phyloP scores from a whole-genome alignment of 1,140 invertebrate genomes.

The Ridgeia piscesae region DNA sequence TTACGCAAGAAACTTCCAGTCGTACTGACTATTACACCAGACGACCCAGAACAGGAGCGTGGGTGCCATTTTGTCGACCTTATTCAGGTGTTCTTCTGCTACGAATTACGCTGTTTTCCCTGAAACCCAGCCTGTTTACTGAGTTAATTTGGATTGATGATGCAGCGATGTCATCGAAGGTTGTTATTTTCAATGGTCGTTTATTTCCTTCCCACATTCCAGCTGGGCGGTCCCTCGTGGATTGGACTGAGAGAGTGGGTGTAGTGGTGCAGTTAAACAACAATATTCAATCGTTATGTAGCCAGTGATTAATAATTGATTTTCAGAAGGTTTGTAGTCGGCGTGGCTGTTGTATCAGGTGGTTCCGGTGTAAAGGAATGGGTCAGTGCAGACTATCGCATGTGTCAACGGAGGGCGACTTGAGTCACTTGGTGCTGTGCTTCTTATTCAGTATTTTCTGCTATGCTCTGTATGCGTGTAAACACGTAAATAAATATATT shows the following conservation, averaged over 20 bases:
- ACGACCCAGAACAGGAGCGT: not conserved
- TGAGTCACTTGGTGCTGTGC: not conserved
- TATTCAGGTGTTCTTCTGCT: not conserved
- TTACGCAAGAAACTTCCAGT: not conserved
- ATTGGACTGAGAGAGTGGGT: not conserved
- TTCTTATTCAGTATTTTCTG: not conserved
- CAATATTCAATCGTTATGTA: not conserved
- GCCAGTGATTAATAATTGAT: slow-evolving; percentile 6
- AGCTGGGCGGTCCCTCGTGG: not conserved
- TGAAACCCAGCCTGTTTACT: not conserved
- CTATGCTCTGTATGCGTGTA: not conserved
- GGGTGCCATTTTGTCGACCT: not conserved
- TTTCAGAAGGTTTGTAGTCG: not conserved
- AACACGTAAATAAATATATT: not conserved
- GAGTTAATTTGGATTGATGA: not conserved
- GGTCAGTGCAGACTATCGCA: not conserved
- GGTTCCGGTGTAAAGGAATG: not conserved
- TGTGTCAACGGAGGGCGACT: not conserved
- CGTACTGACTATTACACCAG: not conserved
- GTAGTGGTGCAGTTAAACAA: not conserved
- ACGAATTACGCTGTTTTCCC: not conserved
- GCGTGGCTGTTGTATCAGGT: not conserved
- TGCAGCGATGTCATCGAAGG: not conserved
- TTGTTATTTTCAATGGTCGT: not conserved
- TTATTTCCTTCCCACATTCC: not conserved